Evolutionary conservation across 2,113 vertebrate species (phyloP).

Genomic region (Melanerpes aurifrons): DNA sequence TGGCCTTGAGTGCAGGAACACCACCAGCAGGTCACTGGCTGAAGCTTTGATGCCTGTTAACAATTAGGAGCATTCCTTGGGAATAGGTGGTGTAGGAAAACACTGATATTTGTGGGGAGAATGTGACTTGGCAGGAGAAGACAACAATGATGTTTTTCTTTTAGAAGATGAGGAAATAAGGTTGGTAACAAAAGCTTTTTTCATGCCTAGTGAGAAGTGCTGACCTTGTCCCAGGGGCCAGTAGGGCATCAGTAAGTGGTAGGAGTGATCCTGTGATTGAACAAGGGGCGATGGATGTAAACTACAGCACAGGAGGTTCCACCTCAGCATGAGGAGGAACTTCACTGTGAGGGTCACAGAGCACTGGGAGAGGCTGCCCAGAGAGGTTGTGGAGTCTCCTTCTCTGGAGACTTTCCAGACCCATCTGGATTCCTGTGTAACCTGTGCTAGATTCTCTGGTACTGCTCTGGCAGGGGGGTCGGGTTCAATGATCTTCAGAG

Average conservation of each 20-base stretch:
- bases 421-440: no score
- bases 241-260: not conserved
- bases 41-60: not conserved
- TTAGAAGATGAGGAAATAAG: not conserved
- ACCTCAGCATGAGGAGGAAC: no score
- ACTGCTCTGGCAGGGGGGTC: no score
- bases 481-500: no score
- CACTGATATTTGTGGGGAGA: not conserved
- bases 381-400: no score
- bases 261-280: not conserved
- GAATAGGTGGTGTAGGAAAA: not conserved
- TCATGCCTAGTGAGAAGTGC: rapidly evolving
- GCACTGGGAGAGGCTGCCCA: no score
- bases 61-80: not conserved
- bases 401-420: no score
- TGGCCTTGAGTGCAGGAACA: not conserved
- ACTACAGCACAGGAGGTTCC: no score
- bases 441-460: no score
- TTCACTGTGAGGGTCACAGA: no score
- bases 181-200: not conserved
- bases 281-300: no score
- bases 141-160: not conserved
- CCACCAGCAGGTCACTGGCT: not conserved
- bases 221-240: not conserved
- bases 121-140: not conserved